Percentiles rank a stretch among this genome's conserved stretches.
phyloP scores from a whole-genome alignment of 2,797 vertebrate species.

The Falco cherrug region DNA sequence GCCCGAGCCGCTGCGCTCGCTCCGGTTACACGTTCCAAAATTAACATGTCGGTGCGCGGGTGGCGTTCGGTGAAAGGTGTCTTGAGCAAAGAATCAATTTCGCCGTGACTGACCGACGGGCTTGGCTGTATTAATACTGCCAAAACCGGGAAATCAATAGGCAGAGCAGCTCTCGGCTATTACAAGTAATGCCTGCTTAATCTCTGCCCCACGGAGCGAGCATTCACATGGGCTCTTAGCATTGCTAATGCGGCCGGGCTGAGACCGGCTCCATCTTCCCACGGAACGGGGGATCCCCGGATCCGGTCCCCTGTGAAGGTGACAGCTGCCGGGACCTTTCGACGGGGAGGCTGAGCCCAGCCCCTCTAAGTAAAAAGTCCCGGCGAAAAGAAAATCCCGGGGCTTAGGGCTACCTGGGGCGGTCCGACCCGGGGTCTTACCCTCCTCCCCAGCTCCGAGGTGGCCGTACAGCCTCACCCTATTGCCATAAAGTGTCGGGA shows the following conservation, averaged over 20 bases:
- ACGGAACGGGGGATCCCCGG: background rate
- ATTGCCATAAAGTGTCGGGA: background rate
- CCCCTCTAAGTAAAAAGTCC: background rate
- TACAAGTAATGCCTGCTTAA: conserved; percentile 2
- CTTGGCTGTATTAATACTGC: conserved; percentile 47
- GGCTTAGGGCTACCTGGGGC: background rate
- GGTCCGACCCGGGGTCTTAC: background rate
- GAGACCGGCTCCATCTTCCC: background rate
- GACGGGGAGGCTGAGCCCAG: background rate
- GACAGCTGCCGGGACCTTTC: background rate
- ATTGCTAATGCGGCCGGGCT: background rate
- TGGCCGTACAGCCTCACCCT: background rate
- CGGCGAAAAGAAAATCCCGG: background rate
- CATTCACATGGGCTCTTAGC: background rate
- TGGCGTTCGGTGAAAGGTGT: conserved; percentile 57
- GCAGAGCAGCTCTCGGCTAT: conserved; percentile 11
- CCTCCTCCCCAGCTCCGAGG: background rate
- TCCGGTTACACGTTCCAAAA: conserved; percentile 5
- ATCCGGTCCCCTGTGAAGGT: background rate
- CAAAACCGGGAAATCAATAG: background rate
- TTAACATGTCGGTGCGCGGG: conserved; percentile 42
- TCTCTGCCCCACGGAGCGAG: background rate
- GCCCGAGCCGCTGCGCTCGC: background rate
- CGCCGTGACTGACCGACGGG: conserved; percentile 48
- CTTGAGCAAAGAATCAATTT: conserved; percentile 68